phyloP scores from a whole-genome alignment of 2,797 vertebrate genomes.

The Mallotus villosus region DNA sequence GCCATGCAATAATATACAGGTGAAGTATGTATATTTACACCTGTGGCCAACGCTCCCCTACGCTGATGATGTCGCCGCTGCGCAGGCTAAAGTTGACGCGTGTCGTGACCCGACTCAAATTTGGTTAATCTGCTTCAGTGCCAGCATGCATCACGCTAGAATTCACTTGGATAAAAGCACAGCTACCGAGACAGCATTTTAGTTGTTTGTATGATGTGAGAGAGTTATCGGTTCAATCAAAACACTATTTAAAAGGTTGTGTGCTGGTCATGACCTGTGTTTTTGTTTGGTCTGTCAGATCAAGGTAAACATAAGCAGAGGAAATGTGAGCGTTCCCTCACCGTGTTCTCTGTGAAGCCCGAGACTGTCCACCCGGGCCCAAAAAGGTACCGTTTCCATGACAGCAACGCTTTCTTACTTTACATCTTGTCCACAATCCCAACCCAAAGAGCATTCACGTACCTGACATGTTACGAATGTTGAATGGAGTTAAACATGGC shows the following conservation, averaged over 20 bases:
- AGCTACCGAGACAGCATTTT: background rate
- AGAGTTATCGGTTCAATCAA: no score
- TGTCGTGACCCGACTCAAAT: no score
- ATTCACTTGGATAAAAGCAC: no score
- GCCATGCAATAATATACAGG: background rate
- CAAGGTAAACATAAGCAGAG: conserved; percentile 77
- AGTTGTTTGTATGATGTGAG: background rate
- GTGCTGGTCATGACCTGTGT: background rate
- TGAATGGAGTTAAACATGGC: background rate
- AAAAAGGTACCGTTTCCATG: conserved; percentile 66
- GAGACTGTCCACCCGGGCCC: conserved; percentile 65
- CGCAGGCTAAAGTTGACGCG: no score
- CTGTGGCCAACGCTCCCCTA: no score
- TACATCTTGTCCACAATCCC: background rate
- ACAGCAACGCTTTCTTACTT: background rate
- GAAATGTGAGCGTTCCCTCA: conserved; percentile 76
- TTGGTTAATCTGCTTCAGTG: no score
- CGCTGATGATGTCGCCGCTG: no score
- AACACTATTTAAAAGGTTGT: no score
- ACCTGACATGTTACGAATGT: background rate
- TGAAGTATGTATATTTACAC: background rate
- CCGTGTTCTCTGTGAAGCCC: conserved; percentile 67
- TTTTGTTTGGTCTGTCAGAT: conserved; percentile 54
- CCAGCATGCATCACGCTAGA: no score
- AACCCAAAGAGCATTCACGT: background rate